Conservation (phyloP, 1,140 invertebrate species). For the Aphelenchoides avenae region DNA sequence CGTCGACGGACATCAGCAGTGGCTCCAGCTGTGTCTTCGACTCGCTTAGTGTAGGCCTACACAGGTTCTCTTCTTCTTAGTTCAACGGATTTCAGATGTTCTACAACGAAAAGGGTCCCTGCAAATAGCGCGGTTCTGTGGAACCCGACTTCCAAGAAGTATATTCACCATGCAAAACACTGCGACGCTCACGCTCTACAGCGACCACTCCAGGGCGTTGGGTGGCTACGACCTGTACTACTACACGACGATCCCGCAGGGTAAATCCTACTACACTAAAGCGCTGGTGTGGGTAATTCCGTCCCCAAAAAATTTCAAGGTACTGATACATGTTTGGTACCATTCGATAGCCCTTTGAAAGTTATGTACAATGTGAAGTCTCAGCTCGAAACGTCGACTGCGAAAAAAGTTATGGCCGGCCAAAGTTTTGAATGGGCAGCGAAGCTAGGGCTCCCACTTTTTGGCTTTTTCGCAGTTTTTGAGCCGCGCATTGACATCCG, state of each 20-base stretch:
- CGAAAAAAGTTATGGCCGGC: no score
- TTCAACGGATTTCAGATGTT: conserved; percentile 10
- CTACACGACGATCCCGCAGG: conserved; percentile 26
- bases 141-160: conserved; percentile 29
- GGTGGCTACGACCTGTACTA: conserved; percentile 39
- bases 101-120: conserved; percentile 7
- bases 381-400: no score
- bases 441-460: no score
- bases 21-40: conserved; percentile 44
- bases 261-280: conserved; percentile 1
- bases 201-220: conserved; percentile 26
- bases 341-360: no score
- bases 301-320: no score
- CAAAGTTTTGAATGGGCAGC: no score
- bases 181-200: conserved; percentile 29
- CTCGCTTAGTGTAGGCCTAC: conserved; percentile 31
- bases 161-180: conserved; percentile 27
- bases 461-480: no score
- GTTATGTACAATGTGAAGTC: no score
- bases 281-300: no score
- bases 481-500: no score
- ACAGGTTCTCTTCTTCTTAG: background rate
- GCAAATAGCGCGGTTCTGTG: conserved; percentile 35
- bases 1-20: background rate
- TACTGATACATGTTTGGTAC: no score